A percentile compares a stretch with the other conserved stretches of the same genome.
These are phyloP conservation scores for Volucella zonaria DNA, from an alignment of 2,888 invertebrate species.

Conservation along the genomic window DNA sequence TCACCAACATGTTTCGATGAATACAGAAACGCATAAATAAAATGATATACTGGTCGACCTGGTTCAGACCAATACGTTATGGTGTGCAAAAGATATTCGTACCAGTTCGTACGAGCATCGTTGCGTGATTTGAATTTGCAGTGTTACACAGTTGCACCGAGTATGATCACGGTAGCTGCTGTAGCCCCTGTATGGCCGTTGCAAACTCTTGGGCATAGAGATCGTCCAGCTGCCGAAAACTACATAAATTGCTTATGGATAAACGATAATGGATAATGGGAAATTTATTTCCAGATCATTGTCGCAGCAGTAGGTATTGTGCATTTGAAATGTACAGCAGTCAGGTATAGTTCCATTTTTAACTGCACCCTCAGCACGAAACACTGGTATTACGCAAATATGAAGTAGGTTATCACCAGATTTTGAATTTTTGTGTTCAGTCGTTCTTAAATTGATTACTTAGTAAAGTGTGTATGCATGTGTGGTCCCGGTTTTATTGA, in stretches of 20 bases:
- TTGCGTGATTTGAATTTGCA: slow-evolving; percentile 71
- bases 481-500: slow-evolving; percentile 40
- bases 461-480: slow-evolving; percentile 11
- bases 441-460: slow-evolving; percentile 41
- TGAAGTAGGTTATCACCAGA: slow-evolving; percentile 56
- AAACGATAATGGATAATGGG: slow-evolving; percentile 70
- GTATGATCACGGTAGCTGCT: slow-evolving; percentile 57
- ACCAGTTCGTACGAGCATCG: slow-evolving; percentile 34
- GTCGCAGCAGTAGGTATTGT: background rate
- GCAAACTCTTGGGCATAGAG: slow-evolving; percentile 9
- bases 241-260: slow-evolving; percentile 72
- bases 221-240: slow-evolving; percentile 64
- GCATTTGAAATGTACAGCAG: slow-evolving; percentile 23
- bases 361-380: background rate
- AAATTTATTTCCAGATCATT: slow-evolving; percentile 57
- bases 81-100: slow-evolving; percentile 54
- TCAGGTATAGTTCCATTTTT: background rate
- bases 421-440: slow-evolving; percentile 21
- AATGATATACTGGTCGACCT: slow-evolving; percentile 72
- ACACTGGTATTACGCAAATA: slow-evolving; percentile 57
- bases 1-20: slow-evolving; percentile 69
- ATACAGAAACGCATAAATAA: slow-evolving; percentile 73
- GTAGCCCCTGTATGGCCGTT: slow-evolving; percentile 3
- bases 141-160: slow-evolving; percentile 4
- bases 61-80: slow-evolving; percentile 41